phyloP scores from a whole-genome alignment of 2,888 invertebrate genomes.

The Orthonevra nobilis region DNA sequence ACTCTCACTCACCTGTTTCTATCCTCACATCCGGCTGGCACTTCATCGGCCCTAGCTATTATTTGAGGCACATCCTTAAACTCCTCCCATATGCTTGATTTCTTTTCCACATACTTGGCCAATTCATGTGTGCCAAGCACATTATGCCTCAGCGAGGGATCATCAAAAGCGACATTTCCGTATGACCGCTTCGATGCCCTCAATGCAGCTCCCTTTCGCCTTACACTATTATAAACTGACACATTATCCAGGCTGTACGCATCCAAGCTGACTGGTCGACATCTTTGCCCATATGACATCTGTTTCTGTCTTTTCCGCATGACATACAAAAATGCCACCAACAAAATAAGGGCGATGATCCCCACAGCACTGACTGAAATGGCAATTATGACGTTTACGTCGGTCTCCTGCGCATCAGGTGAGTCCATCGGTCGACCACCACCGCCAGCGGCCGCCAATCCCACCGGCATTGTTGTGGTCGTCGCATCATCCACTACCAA shows the following conservation, averaged over 20 bases:
- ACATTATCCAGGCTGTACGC: constrained; percentile 95
- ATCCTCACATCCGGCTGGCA: constrained; percentile 92
- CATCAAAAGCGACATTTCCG: constrained; percentile 94
- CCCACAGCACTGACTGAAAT: constrained; percentile 91
- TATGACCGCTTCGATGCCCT: constrained; percentile 92
- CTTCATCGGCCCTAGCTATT: constrained; percentile 88
- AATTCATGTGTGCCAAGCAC: constrained; percentile 90
- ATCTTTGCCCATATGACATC: constrained; percentile 91
- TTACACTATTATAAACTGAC: constrained; percentile 88
- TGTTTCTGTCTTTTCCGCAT: constrained; percentile 91
- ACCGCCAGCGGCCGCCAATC: constrained; percentile 7
- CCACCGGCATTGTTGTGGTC: constrained; percentile 36
- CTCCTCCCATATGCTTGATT: constrained; percentile 88
- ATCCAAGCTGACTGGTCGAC: constrained; percentile 92
- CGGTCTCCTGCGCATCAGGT: constrained; percentile 77
- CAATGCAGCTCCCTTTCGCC: constrained; percentile 88
- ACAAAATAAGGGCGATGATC: constrained; percentile 87
- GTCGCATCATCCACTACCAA: constrained; percentile 32
- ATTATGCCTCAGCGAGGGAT: constrained; percentile 86
- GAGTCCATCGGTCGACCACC: constrained; percentile 63
- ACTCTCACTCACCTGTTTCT: constrained; percentile 87
- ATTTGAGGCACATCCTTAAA: constrained; percentile 91
- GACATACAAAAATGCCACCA: constrained; percentile 88
- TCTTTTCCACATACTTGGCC: constrained; percentile 86
- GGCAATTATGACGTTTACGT: constrained; percentile 88